Percentiles rank a stretch among this genome's conserved stretches.
Evolutionary conservation across 2,797 vertebrate genomes (phyloP).

Genomic region (Eurystomus glaucurus): DNA sequence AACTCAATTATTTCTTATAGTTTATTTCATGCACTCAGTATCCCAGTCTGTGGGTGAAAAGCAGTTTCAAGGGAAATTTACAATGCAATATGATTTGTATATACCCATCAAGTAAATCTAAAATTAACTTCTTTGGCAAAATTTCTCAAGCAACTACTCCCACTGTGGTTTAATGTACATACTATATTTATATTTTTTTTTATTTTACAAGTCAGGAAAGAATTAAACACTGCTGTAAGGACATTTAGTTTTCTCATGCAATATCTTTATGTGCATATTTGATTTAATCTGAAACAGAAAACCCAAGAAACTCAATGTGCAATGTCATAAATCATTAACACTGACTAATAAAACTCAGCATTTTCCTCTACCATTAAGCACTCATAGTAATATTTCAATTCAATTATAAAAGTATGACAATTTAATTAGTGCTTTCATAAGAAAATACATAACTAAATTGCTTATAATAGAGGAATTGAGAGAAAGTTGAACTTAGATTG

Average conservation of each 20-base stretch:
- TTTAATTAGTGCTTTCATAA: not conserved
- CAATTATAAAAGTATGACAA: not conserved
- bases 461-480: not conserved
- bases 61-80: not conserved
- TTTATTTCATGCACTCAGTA: not conserved
- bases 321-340: not conserved
- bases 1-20: not conserved
- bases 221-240: not conserved
- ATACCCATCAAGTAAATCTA: not conserved
- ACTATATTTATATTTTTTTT: not conserved
- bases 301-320: not conserved
- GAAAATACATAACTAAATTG: not conserved
- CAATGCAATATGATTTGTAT: not conserved
- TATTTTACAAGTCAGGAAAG: not conserved
- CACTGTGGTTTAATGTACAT: not conserved
- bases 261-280: not conserved
- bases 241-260: not conserved
- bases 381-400: constrained; percentile 18
- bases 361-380: not conserved
- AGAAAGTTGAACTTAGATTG: not conserved
- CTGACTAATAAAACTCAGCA: not conserved
- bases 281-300: not conserved
- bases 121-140: not conserved
- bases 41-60: not conserved
- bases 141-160: not conserved